phyloP scores from a whole-genome alignment of 2,113 vertebrate species.

The Tachycineta bicolor region DNA sequence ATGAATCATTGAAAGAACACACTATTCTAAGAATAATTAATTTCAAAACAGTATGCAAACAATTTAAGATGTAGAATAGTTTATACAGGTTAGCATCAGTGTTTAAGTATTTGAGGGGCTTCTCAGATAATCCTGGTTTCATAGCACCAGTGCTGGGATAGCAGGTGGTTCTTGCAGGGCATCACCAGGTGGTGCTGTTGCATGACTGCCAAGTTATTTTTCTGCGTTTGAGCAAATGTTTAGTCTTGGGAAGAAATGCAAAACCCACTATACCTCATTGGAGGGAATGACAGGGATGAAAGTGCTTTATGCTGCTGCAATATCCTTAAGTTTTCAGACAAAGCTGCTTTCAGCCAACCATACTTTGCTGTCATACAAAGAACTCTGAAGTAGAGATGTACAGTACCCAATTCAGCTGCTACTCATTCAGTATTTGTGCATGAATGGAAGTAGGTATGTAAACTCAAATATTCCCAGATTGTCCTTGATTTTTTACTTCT shows the following conservation, averaged over 20 bases:
- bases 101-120: not conserved
- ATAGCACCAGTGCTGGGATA: not conserved
- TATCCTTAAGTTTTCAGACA: not conserved
- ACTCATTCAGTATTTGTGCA: not conserved
- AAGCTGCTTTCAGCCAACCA: not conserved
- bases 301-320: not conserved
- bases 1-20: not conserved
- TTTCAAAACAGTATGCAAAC: not conserved
- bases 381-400: not conserved
- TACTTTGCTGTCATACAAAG: not conserved
- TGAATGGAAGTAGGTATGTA: not conserved
- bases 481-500: not conserved
- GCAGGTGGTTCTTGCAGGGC: not conserved
- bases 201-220: not conserved
- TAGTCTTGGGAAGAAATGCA: conserved; percentile 15
- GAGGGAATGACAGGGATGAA: not conserved
- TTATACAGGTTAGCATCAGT: not conserved
- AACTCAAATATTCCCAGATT: not conserved
- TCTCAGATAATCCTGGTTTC: not conserved
- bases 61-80: not conserved
- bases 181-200: conserved; percentile 40
- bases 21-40: not conserved
- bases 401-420: not conserved
- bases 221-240: conserved; percentile 38
- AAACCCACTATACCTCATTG: not conserved